Conservation (phyloP, 1,140 invertebrate species). For the Drosophila rufa region DNA sequence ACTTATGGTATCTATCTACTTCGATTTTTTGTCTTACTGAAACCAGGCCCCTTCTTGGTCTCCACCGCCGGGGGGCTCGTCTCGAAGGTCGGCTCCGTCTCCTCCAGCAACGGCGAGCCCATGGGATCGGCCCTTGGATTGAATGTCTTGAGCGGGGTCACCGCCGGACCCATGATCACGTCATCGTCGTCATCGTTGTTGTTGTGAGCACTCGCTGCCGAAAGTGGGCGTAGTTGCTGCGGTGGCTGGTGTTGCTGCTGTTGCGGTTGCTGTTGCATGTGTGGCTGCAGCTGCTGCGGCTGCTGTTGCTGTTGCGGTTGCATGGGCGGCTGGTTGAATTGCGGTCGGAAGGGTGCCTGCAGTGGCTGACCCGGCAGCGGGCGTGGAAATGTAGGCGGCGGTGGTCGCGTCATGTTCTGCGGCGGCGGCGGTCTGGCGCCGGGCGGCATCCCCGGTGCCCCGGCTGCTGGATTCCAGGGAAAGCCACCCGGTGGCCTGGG, state of each 20-base stretch:
- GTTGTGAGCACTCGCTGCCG: slow-evolving; percentile 57
- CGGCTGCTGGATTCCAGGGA: slow-evolving; percentile 64
- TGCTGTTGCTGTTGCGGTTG: slow-evolving; percentile 47
- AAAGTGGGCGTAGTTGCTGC: slow-evolving; percentile 66
- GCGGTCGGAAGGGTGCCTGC: slow-evolving; percentile 64
- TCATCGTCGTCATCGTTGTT: slow-evolving; percentile 82
- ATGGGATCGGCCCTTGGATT: slow-evolving; percentile 66
- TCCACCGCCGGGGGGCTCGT: slow-evolving; percentile 37
- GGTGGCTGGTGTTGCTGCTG: slow-evolving; percentile 47
- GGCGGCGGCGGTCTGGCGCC: slow-evolving; percentile 64
- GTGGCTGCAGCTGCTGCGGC: slow-evolving; percentile 88
- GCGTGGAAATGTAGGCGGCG: slow-evolving; percentile 65
- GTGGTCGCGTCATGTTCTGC: slow-evolving; percentile 68
- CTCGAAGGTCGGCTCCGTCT: slow-evolving; percentile 68
- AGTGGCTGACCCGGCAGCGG: slow-evolving; percentile 68
- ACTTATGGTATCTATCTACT: slow-evolving; percentile 15
- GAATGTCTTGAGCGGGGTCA: slow-evolving; percentile 71
- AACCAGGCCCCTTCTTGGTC: slow-evolving; percentile 18
- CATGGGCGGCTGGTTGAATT: slow-evolving; percentile 89
- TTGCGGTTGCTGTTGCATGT: slow-evolving; percentile 45
- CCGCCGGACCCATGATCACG: slow-evolving; percentile 79
- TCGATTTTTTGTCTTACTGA: slow-evolving; percentile 46
- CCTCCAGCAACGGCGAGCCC: slow-evolving; percentile 70
- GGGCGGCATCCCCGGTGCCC: slow-evolving; percentile 63
- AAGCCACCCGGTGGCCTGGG: slow-evolving; percentile 73